Conservation (phyloP, 2,113 vertebrate species). For the Oceanodroma tethys region DNA sequence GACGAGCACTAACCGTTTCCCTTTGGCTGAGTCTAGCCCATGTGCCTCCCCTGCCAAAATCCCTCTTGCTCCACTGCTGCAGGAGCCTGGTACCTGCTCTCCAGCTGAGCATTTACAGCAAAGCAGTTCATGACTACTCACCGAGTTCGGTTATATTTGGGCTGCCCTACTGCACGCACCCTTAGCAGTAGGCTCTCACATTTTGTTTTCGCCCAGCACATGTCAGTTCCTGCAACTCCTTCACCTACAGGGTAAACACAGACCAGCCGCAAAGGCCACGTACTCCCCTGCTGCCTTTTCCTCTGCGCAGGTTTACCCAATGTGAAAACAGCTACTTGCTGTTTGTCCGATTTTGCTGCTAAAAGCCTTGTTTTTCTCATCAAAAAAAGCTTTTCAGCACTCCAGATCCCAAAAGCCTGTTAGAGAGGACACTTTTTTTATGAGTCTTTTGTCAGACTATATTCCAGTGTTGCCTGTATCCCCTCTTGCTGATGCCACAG, state of each 20-base stretch:
- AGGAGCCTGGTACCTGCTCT: neutral
- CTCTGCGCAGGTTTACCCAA: neutral
- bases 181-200: neutral
- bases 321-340: neutral
- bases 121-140: rapidly evolving
- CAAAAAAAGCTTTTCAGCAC: neutral
- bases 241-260: neutral
- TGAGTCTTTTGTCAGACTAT: neutral
- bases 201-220: neutral
- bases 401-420: neutral
- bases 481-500: neutral
- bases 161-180: neutral
- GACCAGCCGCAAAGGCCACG: neutral
- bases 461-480: neutral
- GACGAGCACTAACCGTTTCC: neutral
- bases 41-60: neutral
- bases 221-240: neutral
- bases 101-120: neutral
- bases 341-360: neutral
- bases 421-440: neutral
- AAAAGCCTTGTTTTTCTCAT: neutral
- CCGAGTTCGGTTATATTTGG: neutral
- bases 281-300: neutral
- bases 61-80: neutral
- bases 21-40: rapidly evolving